Evolutionary conservation across 2,797 vertebrate species (phyloP).

Genomic region (Sternotherus odoratus): DNA sequence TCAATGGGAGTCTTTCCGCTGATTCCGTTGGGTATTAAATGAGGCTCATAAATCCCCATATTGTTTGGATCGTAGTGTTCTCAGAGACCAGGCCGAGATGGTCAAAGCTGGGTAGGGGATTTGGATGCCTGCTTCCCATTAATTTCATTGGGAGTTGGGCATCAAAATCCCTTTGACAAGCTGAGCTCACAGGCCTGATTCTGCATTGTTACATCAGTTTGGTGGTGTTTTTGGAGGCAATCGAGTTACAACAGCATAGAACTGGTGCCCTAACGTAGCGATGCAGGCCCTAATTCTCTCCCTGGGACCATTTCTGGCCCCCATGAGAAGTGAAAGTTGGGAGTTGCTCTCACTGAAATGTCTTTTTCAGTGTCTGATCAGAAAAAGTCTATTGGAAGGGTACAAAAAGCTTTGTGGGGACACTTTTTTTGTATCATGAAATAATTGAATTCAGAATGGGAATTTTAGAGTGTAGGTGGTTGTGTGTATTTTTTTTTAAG

Average conservation of each 20-base stretch:
- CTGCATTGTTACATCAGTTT: rapidly evolving
- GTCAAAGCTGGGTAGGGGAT: not conserved
- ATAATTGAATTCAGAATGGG: not conserved
- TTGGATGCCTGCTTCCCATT: not conserved
- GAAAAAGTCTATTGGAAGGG: not conserved
- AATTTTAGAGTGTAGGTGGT: not conserved
- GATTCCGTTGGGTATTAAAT: not conserved
- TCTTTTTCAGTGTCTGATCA: not conserved
- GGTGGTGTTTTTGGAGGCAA: not conserved
- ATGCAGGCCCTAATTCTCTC: not conserved
- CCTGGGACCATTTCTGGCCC: not conserved
- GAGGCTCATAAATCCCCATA: not conserved
- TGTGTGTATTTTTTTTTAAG: not conserved
- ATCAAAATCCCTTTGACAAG: not conserved
- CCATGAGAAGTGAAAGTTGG: not conserved
- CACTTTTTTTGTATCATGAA: not conserved
- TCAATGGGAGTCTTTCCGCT: too few relatives aligned
- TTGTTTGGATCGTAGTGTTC: rapidly evolving
- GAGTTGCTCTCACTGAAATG: not conserved
- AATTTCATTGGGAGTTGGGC: rapidly evolving
- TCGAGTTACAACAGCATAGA: not conserved
- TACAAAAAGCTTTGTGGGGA: not conserved
- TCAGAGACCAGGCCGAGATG: not conserved
- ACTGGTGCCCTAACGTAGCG: not conserved
- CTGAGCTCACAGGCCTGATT: not conserved